A percentile compares a stretch with the other conserved stretches of the same genome.
Conservation (phyloP, 2,113 vertebrate species). For the Peromyscus californicus region DNA sequence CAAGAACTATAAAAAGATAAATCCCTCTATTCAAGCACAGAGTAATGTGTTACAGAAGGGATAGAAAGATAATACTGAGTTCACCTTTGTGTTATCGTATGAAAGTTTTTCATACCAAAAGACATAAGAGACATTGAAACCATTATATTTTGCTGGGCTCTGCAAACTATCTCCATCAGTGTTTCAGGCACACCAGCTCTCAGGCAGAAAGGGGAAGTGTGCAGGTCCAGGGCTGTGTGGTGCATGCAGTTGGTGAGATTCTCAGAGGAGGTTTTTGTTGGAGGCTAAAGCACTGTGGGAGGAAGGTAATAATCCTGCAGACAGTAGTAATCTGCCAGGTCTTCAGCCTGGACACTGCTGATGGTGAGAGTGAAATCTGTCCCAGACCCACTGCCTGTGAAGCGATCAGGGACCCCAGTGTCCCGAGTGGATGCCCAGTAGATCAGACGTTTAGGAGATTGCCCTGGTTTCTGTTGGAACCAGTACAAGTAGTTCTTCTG, state of each 20-base stretch:
- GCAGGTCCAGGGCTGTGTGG: neutral
- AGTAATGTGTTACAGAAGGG: too few species aligned
- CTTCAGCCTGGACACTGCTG: neutral
- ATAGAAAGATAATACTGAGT: too few species aligned
- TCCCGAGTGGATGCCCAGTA: rapidly evolving
- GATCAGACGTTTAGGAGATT: neutral
- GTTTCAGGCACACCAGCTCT: neutral
- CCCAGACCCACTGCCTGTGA: neutral
- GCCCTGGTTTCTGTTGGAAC: neutral
- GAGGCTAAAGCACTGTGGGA: too few species aligned
- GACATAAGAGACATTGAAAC: too few species aligned
- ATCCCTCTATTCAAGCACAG: neutral
- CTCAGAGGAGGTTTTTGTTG: neutral
- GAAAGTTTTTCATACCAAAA: neutral
- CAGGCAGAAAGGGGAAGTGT: neutral
- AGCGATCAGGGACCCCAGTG: neutral
- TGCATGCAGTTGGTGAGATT: neutral
- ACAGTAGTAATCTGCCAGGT: neutral
- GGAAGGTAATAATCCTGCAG: rapidly evolving
- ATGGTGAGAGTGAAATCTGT: too few species aligned
- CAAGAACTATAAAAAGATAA: neutral
- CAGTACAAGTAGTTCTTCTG: neutral
- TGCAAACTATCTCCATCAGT: neutral
- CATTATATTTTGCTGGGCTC: too few species aligned
- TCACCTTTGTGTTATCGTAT: neutral